Conservation (phyloP, 1,140 invertebrate species). For the Fopius arisanus region DNA sequence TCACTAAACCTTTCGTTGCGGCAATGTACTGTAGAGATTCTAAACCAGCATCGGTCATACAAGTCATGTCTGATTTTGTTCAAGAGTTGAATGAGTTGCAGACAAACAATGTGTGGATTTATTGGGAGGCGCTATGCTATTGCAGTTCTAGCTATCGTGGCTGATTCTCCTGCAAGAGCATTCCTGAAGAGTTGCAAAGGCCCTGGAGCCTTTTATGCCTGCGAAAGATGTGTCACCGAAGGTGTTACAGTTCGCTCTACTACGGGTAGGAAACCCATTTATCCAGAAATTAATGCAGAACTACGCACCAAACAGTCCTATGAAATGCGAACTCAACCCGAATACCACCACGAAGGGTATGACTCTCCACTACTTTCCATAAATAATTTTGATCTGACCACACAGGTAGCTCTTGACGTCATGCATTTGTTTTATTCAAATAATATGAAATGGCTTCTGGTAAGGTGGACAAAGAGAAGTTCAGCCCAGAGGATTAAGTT, state of each 20-base stretch:
- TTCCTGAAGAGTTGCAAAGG: slow-evolving; percentile 32
- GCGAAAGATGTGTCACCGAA: slow-evolving; percentile 33
- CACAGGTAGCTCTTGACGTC: slow-evolving; percentile 23
- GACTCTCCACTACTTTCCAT: slow-evolving; percentile 24
- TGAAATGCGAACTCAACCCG: slow-evolving; percentile 11
- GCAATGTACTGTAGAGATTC: slow-evolving; percentile 29
- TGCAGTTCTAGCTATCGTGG: slow-evolving; percentile 24
- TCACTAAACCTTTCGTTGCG: slow-evolving; percentile 24
- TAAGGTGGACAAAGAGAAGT: slow-evolving; percentile 23
- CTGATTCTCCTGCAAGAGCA: slow-evolving; percentile 28
- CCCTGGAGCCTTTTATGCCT: slow-evolving; percentile 32
- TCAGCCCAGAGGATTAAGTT: slow-evolving; percentile 13
- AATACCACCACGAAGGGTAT: slow-evolving; percentile 29
- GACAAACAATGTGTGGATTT: slow-evolving; percentile 2
- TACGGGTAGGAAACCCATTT: slow-evolving; percentile 19
- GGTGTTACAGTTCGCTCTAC: slow-evolving; percentile 15
- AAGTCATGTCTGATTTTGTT: slow-evolving; percentile 22
- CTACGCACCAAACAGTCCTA: slow-evolving; percentile 28
- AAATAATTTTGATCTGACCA: slow-evolving; percentile 29
- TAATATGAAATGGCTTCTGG: slow-evolving; percentile 25
- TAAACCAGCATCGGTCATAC: slow-evolving; percentile 18
- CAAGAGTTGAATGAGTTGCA: slow-evolving; percentile 14
- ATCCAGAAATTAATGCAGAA: slow-evolving; percentile 25
- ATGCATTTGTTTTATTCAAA: slow-evolving; percentile 37
- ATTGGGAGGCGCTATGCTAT: slow-evolving; percentile 13